Conservation (phyloP, 2,888 invertebrate species). For the Tricholauxania praeusta region DNA sequence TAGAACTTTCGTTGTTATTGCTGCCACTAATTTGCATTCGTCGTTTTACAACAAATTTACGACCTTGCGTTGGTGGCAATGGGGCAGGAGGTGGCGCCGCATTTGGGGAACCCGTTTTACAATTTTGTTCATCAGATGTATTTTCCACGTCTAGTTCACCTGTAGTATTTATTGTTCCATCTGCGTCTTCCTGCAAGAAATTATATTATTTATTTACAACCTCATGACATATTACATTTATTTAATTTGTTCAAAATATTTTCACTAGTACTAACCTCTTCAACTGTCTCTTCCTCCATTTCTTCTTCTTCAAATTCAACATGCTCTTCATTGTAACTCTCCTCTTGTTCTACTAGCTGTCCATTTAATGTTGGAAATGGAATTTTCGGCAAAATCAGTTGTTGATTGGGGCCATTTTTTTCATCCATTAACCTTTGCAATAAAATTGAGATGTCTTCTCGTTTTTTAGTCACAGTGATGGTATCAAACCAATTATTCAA, state of each 20-base stretch:
- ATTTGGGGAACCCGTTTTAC: conserved; percentile 42
- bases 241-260: neutral
- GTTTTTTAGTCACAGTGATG: conserved; percentile 84
- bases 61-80: conserved; percentile 53
- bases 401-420: conserved; percentile 71
- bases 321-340: conserved; percentile 70
- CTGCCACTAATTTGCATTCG: conserved; percentile 55
- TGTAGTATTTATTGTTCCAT: conserved; percentile 42
- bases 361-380: conserved; percentile 83
- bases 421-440: conserved; percentile 81
- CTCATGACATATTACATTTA: no score
- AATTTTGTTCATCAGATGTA: conserved; percentile 41
- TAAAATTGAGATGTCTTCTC: conserved; percentile 86
- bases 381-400: conserved; percentile 76
- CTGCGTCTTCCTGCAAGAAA: conserved; percentile 55
- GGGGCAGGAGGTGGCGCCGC: conserved; percentile 42
- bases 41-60: conserved; percentile 62
- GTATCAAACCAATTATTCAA: conserved; percentile 89
- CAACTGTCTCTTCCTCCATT: conserved; percentile 68
- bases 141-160: conserved; percentile 56
- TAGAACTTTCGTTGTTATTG: conserved; percentile 29
- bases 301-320: conserved; percentile 72
- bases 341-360: conserved; percentile 72
- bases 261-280: conserved; percentile 52
- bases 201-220: conserved; percentile 31